Base-by-base conservation (phyloP, 2,888 invertebrate genomes). In the Tetranychus truncatus region DNA sequence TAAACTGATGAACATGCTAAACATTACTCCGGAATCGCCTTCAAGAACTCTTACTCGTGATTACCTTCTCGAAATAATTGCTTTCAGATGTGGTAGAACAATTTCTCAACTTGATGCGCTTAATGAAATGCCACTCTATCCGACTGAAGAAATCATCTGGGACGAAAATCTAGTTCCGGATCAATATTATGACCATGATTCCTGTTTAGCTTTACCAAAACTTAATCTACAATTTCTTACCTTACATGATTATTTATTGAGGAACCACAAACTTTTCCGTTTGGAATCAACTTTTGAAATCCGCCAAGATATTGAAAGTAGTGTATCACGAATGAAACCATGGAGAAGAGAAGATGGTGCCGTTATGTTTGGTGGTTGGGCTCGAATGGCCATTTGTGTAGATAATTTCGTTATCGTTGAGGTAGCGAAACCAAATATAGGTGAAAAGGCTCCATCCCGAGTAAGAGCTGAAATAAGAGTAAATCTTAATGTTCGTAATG, bases 201-300 rank as follows among this genome's bases (percentile, higher is more conserved):
- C 91, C 24, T 93, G 93, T 80, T 85, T 99, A 55, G 97, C 99
- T 0, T 85, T 99, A 78, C 97, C 99, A 0, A 99, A 99, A 83
- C 85, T 99, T 5, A 99, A 99, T 84, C 86, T 99, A 7, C 99
- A 99, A 84, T 99, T 99, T 83, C 86, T 99, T 15, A 99, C 99
- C 0, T 85, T 99, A 6, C 97, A 99, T 83, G 99, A 99, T 85
- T 99, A 99, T 83, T 85, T 99, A 75, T 84, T 99, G 80, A 87
- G 97, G 76, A 99, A 99, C 83, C 99, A 99, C 81, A 95, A 96
- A 83, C 86, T 99, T 7, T 99, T 99, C 82, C 88, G 97, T 20
- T 84, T 99, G 78, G 99, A 99, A 83, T 96, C 97, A 18, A 99
- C 99, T 73, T 96, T 95, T 85, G 97, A 99, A 86, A 97, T 99